Base-by-base conservation (phyloP, 2,797 vertebrate genomes). In the Phrynocephalus vlangalii region DNA sequence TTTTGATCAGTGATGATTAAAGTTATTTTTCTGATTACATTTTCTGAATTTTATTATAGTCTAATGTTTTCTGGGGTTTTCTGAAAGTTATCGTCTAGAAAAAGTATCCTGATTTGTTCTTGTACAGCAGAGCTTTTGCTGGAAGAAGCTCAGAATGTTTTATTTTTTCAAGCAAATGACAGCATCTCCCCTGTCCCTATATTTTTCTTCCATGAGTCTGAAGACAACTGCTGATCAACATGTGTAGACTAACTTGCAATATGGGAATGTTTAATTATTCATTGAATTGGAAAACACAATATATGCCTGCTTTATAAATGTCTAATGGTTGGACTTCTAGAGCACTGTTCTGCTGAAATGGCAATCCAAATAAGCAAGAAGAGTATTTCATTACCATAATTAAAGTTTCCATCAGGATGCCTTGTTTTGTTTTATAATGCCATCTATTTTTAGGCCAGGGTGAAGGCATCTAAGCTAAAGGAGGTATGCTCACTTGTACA, bases 291-390 rank as follows among this genome's bases (percentile, higher is more conserved):
- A 78, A 28, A 83, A 26, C 20, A 16, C 52, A 73, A 30, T 50
- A 63, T 2, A 5, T 22, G 38, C 7, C 81, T 82, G 60, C 82
- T 82, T 86, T 81, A 28, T 18, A 85, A 85, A 38, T 56, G 10
- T 26, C 56, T 75, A 5, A 68, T 77, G 72, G 52, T 87, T 81
- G 68, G 24, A 28, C 16, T 48, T 83, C 72, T 48, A 83, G 77
- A 78, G 28, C 38, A 52, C n/a, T 52, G n/a, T 78, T 83, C 63
- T 16, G 56, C 24, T 83, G 48, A 18, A 56, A 4, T 44, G 78
- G 30, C 56, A 83, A 71, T 83, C 70, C 60, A 60, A 78, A 67
- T 50, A 83, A 87, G 33, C 70, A 87, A 71, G 82, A 70, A 83
- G 38, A 26, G 22, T 52, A 20, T 7, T 82, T 76, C 77, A 30